Conservation (phyloP, 2,888 invertebrate genomes). For the Poecilus cupreus region DNA sequence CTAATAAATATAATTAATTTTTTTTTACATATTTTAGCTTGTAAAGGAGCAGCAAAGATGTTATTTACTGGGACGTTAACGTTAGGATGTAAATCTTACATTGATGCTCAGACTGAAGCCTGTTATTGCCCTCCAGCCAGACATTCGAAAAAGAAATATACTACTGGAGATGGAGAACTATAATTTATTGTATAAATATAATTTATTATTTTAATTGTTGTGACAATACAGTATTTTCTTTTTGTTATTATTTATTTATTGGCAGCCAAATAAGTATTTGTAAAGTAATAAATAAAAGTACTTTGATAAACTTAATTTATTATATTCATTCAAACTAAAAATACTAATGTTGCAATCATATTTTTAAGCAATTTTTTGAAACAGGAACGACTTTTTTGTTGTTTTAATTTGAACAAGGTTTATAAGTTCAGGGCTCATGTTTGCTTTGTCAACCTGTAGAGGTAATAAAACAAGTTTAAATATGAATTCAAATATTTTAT, state of each 20-base stretch:
- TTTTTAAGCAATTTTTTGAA: no score
- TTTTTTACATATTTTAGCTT: conserved; percentile 75
- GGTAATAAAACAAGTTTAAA: no score
- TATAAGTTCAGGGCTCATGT: no score
- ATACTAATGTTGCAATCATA: no score
- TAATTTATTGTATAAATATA: conserved; percentile 58
- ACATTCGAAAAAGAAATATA: conserved; percentile 75
- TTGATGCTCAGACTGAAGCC: conserved; percentile 88
- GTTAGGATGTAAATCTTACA: conserved; percentile 89
- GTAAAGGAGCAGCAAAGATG: conserved; percentile 90
- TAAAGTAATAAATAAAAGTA: not conserved
- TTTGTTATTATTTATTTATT: not conserved
- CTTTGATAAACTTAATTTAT: no score
- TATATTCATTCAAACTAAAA: no score
- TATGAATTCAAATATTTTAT: no score
- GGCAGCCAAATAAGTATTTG: not conserved
- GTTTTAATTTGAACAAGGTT: no score
- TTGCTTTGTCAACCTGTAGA: no score
- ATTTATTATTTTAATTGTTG: conserved; percentile 18
- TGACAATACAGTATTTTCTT: conserved; percentile 19
- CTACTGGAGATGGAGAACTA: conserved; percentile 67
- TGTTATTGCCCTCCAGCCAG: conserved; percentile 82
- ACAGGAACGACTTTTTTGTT: no score
- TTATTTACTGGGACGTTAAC: conserved; percentile 90
- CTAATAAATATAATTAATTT: conserved; percentile 31